These are phyloP conservation scores for Phainopepla nitens DNA, from an alignment of 2,113 vertebrate species.

Conservation along the genomic window DNA sequence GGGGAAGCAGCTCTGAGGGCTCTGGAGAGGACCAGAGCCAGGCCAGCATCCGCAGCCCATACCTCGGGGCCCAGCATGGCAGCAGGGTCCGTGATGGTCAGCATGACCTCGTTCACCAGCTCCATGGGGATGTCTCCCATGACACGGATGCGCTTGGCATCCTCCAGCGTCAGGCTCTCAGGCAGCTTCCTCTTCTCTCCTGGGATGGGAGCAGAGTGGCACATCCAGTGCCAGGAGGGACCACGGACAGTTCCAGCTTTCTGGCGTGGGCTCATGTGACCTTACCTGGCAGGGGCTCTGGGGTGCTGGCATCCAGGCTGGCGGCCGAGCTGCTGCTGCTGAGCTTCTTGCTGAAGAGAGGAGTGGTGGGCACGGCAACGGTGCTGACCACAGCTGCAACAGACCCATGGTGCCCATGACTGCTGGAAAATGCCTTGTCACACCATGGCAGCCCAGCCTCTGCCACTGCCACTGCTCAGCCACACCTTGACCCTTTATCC, in stretches of 20 bases:
- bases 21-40: accelerated
- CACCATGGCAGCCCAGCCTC: accelerated
- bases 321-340: conserved; percentile 74
- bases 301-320: conserved; percentile 74
- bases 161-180: conserved; percentile 91
- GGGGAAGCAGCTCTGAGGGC: neutral
- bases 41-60: neutral
- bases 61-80: conserved; percentile 98
- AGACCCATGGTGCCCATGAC: neutral
- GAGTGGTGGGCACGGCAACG: conserved; percentile 76
- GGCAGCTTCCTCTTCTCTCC: conserved; percentile 95
- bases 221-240: neutral
- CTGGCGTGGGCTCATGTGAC: accelerated
- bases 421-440: accelerated
- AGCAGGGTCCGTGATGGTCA: conserved; percentile 95
- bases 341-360: conserved; percentile 84
- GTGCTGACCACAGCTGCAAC: conserved; percentile 78
- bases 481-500: neutral
- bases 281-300: conserved; percentile 86
- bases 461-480: neutral
- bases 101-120: conserved; percentile 98
- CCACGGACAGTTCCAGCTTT: neutral
- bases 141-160: conserved; percentile 94
- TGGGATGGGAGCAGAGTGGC: neutral
- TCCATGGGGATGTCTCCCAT: conserved; percentile 99